Percentiles rank a stretch among this genome's conserved stretches.
Conservation (phyloP, 2,797 vertebrate species). For the Dermochelys coriacea region DNA sequence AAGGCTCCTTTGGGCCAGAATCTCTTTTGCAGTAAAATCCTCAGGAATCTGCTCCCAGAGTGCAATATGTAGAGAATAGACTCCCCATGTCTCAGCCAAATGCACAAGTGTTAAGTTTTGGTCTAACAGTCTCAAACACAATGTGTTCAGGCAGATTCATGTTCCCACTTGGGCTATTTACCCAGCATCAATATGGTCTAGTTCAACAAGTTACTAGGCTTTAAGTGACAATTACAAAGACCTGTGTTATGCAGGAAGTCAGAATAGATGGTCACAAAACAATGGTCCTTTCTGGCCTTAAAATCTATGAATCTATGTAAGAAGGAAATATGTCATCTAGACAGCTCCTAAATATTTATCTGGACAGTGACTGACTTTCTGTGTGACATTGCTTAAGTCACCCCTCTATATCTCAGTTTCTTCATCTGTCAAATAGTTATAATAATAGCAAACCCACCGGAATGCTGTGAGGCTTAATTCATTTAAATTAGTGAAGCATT, state of each 20-base stretch:
- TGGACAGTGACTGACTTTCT: neutral
- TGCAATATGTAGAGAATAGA: constrained; percentile 26
- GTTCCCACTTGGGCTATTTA: constrained; percentile 55
- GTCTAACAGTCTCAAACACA: constrained; percentile 44
- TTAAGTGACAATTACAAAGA: neutral
- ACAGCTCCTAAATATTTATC: neutral
- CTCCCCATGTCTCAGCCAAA: constrained; percentile 2
- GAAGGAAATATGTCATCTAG: neutral
- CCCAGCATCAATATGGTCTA: constrained; percentile 29
- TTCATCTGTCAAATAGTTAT: neutral
- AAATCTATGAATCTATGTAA: neutral
- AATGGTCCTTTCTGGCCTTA: constrained; percentile 33
- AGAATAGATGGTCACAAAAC: neutral
- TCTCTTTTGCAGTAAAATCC: neutral
- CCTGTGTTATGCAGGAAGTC: too few species aligned
- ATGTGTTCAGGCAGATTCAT: constrained; percentile 41
- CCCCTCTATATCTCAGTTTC: neutral
- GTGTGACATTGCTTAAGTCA: neutral
- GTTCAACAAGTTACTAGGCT: neutral
- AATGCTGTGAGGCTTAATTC: neutral
- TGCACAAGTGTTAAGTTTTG: constrained; percentile 4
- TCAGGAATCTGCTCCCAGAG: neutral
- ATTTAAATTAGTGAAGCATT: neutral
- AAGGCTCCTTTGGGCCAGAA: neutral
- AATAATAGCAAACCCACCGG: neutral